Base-by-base conservation (phyloP, 2,113 vertebrate species). In the Chloropsis cyanopogon region DNA sequence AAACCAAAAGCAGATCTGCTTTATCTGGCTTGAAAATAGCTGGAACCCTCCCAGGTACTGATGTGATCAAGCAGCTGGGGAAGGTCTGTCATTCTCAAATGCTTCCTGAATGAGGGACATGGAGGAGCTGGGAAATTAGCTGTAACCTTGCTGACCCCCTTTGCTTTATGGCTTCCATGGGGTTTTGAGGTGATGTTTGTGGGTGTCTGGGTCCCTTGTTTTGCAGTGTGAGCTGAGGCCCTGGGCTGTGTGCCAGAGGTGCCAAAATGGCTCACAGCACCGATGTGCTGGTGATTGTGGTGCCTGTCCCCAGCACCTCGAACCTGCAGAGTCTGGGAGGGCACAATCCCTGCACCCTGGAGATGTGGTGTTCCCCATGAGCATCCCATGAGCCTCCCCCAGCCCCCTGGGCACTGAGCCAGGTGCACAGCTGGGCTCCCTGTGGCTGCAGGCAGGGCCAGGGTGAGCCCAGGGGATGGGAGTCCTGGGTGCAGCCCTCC, bases 61-160 rank as follows among this genome's bases (percentile, higher is more conserved):
- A 20, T 25, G 37, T n/a, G 66, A 25, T 23, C 0, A 0, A 86
- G 46, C 1, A 28, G 54, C 25, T 3, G 0, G 10, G 42, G 80
- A 14, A 88, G 35, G 19, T 50, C 41, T 82, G 75, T 37, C 41
- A 21, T 71, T 53, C 66, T 61, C 42, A 14, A 89, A 19, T 1
- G 4, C 24, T 49, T 7, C 21, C 28, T 54, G 44, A 25, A 50
- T 25, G 39, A 59, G 18, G 17, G 21, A 21, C 9, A 24, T 2
- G 6, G 21, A 72, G 24, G 22, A 65, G 8, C 25, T 71, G 73
- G 19, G 11, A 25, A 33, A 23, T 23, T 7, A 20, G 5, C 22
- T 2, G 3, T 39, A 42, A 52, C 29, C 23, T 63, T 37, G 9
- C 25, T 52, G 26, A n/a, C n/a, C 6, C 22, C 10, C 7, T 61